These are phyloP conservation scores for Macaria liturata DNA, from an alignment of 2,888 invertebrate genomes.

Conservation along the genomic window DNA sequence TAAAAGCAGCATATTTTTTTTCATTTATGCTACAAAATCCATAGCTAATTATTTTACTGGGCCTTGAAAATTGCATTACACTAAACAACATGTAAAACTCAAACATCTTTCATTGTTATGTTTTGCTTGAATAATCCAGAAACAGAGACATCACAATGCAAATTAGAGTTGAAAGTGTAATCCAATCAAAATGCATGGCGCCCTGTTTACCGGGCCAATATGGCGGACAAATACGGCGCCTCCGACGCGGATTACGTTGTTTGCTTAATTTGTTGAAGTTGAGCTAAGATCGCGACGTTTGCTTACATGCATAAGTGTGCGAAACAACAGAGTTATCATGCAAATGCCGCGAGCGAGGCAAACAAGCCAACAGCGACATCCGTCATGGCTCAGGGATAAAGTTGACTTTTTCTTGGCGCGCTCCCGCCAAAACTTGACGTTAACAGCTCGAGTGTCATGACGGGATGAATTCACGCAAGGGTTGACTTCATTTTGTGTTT, in stretches of 20 bases:
- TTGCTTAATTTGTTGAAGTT: slow-evolving; percentile 43
- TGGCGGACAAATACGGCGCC: slow-evolving; percentile 38
- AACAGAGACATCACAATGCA: slow-evolving; percentile 7
- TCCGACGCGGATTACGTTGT: slow-evolving; percentile 36
- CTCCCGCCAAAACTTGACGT: slow-evolving; percentile 21
- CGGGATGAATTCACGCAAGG: slow-evolving; percentile 25
- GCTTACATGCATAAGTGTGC: slow-evolving; percentile 36
- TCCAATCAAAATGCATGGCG: slow-evolving; percentile 33
- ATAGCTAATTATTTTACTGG: too few species aligned
- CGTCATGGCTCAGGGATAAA: slow-evolving; percentile 13
- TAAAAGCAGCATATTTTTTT: too few species aligned
- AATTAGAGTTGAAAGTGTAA: slow-evolving; percentile 25
- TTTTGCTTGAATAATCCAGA: neutral
- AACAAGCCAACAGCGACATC: slow-evolving; percentile 7
- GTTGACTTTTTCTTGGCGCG: slow-evolving; percentile 19
- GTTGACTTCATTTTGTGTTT: slow-evolving; percentile 23
- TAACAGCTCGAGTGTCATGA: slow-evolving; percentile 27
- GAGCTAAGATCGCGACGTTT: slow-evolving; percentile 38
- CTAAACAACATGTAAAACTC: too few species aligned
- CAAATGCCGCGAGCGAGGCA: slow-evolving; percentile 35
- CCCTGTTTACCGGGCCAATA: slow-evolving; percentile 38
- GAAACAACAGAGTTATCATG: slow-evolving; percentile 45
- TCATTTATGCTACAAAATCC: too few species aligned
- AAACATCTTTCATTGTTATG: too few species aligned
- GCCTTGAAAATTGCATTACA: too few species aligned